phyloP scores from a whole-genome alignment of 2,888 invertebrate genomes.

The Operophtera brumata region DNA sequence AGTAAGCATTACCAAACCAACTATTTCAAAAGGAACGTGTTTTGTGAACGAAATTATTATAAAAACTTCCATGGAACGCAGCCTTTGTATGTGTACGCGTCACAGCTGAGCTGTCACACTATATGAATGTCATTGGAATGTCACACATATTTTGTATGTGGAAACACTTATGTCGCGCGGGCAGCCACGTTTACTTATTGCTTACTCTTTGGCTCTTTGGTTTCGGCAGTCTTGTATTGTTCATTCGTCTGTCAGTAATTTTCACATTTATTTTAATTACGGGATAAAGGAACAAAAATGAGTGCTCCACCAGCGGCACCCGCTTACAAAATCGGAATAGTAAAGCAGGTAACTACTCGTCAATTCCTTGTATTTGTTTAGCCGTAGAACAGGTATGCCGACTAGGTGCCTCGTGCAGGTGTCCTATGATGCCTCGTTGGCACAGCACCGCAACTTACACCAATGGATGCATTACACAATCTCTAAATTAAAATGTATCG shows the following conservation, averaged over 20 bases:
- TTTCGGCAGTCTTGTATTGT: slow-evolving; percentile 67
- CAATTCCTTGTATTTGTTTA: slow-evolving; percentile 38
- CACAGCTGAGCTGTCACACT: slow-evolving; percentile 8
- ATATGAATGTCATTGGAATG: too few species aligned
- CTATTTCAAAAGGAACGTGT: too few species aligned
- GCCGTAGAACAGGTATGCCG: slow-evolving; percentile 29
- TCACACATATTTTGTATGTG: slow-evolving; percentile 27
- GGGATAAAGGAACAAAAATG: slow-evolving; percentile 56
- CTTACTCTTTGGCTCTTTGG: too few species aligned
- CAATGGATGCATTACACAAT: slow-evolving; percentile 6
- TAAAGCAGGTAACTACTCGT: slow-evolving; percentile 73
- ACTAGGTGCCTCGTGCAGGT: slow-evolving; percentile 63
- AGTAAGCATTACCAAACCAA: too few species aligned
- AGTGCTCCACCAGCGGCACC: slow-evolving; percentile 67
- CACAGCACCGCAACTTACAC: slow-evolving; percentile 46
- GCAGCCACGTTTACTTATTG: slow-evolving; percentile 74
- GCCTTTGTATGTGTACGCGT: too few species aligned
- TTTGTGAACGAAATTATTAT: too few species aligned
- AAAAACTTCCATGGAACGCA: too few species aligned
- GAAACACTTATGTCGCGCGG: slow-evolving; percentile 56
- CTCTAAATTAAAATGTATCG: neutral
- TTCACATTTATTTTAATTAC: slow-evolving; percentile 50
- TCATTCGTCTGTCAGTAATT: slow-evolving; percentile 54
- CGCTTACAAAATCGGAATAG: slow-evolving; percentile 70
- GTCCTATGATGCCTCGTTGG: slow-evolving; percentile 69